Base-by-base conservation (phyloP, 2,888 invertebrate species). In the Drosophila merina region DNA sequence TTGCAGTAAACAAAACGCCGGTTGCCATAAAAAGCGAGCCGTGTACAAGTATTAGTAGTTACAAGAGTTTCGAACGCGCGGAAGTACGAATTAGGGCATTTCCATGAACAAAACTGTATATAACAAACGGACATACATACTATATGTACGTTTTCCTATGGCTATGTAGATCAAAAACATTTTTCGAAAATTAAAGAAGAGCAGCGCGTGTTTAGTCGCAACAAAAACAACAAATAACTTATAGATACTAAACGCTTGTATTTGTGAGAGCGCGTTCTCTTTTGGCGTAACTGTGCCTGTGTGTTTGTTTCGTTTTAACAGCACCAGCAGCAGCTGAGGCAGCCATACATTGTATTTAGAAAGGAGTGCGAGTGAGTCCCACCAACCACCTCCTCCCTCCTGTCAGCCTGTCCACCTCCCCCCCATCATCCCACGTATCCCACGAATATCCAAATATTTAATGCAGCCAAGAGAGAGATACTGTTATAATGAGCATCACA, bases 31-130 rank as follows among this genome's bases (percentile, higher is more conserved):
- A 63, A 58, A 64, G 44, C 45, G 51, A 62, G 58, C 42, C 7
- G 10, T 4, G 47, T 30, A n/a, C 12, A 31, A 3, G 12, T 8
- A 38, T 30, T 57, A 25, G 42, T 31, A 54, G 48, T 31, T 30
- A 48, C 50, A 59, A 54, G 70, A 20, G 60, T 50, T 57, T 14
- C 25, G 25, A 42, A 68, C 47, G 79, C 71, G 77, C 82, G 85
- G 76, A 85, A 85, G 71, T 74, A 63, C 57, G 69, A 87, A 81
- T 85, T 85, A 82, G 82, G 72, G 64, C 79, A 81, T 72, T 74
- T 72, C 62, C 33, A 56, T 44, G 12, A 31, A 45, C 42, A 33
- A 14, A 58, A 28, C 28, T 28, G 28, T 28, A 4, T 28, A 28
- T 28, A 28, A 20, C 2, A 20, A 20, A 20, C 20, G 20, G 10